Percentiles rank a stretch among this genome's conserved stretches.
Evolutionary conservation across 2,888 invertebrate species (phyloP).

Genomic region (Steinernema carpocapsae): DNA sequence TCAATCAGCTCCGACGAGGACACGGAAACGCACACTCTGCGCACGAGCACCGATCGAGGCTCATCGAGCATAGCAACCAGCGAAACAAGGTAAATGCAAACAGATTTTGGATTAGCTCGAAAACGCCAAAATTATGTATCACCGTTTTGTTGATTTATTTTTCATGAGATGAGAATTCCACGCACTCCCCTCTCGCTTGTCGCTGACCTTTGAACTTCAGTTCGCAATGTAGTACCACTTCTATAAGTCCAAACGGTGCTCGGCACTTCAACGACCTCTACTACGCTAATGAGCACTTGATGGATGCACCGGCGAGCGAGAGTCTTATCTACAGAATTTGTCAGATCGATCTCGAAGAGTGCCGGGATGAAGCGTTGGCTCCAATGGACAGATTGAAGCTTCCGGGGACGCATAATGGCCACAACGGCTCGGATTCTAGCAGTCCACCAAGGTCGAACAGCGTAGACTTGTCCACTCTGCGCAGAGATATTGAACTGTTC

Average conservation of each 20-base stretch:
- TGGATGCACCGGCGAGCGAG: background rate
- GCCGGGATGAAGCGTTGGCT: background rate
- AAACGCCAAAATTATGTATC: background rate
- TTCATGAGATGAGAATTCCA: background rate
- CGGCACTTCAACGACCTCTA: constrained; percentile 26
- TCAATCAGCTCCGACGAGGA: constrained; percentile 65
- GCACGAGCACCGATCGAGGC: constrained; percentile 38
- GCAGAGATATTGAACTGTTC: constrained; percentile 65
- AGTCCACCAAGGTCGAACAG: constrained; percentile 66
- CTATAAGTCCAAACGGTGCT: background rate
- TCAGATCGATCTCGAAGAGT: background rate
- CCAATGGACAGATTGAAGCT: constrained; percentile 9
- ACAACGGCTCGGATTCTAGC: constrained; percentile 26
- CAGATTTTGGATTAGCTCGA: background rate
- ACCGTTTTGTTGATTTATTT: background rate
- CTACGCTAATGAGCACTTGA: background rate
- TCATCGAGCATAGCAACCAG: constrained; percentile 37
- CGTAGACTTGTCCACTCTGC: constrained; percentile 64
- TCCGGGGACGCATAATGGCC: constrained; percentile 11
- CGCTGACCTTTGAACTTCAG: background rate
- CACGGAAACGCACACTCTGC: constrained; percentile 16
- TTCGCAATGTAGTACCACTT: constrained; percentile 22
- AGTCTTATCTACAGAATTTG: constrained; percentile 28
- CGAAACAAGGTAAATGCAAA: constrained; percentile 39
- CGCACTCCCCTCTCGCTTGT: no score